phyloP scores from a whole-genome alignment of 1,140 invertebrate species.

The Orchestia grillus region DNA sequence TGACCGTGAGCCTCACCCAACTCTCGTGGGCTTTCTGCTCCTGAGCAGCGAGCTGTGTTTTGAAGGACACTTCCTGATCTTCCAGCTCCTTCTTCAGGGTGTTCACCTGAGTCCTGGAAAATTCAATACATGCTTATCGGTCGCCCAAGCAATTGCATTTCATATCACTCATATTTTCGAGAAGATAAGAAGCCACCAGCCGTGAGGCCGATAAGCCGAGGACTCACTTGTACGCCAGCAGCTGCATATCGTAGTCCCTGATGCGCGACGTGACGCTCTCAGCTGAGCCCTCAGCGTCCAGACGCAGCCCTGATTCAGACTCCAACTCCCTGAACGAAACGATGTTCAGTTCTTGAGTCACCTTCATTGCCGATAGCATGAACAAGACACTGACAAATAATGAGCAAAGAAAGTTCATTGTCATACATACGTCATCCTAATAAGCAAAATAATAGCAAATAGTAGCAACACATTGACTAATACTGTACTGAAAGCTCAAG shows the following conservation, averaged over 20 bases:
- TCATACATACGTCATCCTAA: no score
- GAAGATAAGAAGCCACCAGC: no score
- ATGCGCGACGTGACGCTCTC: constrained; percentile 22
- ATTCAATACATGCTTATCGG: not conserved
- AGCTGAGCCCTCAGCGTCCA: constrained; percentile 14
- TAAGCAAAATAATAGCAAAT: not conserved
- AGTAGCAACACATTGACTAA: not conserved
- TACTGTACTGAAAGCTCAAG: not conserved
- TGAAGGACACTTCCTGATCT: constrained; percentile 57
- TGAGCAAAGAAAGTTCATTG: not conserved
- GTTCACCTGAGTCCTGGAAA: constrained; percentile 53
- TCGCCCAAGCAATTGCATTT: no score
- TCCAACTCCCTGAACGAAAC: constrained; percentile 10
- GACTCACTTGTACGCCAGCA: constrained; percentile 15
- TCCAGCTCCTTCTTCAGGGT: constrained; percentile 57
- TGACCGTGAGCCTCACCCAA: constrained; percentile 27
- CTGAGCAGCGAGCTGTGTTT: constrained; percentile 43
- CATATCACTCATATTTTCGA: no score
- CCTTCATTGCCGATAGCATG: no score
- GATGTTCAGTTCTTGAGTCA: no score
- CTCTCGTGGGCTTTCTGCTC: constrained; percentile 57
- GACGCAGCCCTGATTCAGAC: constrained; percentile 20
- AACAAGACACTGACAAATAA: not conserved
- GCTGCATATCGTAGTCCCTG: constrained; percentile 34
- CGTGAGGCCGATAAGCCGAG: not conserved